These are phyloP conservation scores for Gephyroberyx darwinii DNA, from an alignment of 2,797 vertebrate species.

Conservation along the genomic window DNA sequence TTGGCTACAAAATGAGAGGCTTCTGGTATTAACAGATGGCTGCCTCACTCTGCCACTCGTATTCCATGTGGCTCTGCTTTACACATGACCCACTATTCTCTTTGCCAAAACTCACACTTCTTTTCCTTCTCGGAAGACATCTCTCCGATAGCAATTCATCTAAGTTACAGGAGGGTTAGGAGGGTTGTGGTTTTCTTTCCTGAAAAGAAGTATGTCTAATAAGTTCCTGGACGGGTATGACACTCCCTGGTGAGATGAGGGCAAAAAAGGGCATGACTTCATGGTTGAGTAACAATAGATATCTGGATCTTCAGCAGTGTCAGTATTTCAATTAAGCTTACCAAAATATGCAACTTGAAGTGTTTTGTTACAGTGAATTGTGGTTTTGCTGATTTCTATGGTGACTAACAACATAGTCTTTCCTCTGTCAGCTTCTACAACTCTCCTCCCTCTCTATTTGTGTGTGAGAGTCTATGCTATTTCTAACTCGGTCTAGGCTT, in stretches of 20 bases:
- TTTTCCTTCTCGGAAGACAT: conserved; percentile 48
- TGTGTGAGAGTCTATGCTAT: background rate
- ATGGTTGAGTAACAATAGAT: conserved; percentile 5
- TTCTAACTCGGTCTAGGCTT: background rate
- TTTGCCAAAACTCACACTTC: conserved; percentile 67
- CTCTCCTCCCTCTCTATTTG: conserved; percentile 3
- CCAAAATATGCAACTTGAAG: background rate
- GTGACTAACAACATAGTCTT: conserved; percentile 22
- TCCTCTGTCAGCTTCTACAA: conserved; percentile 19
- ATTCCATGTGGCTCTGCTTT: conserved; percentile 75
- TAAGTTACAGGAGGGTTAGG: conserved; percentile 34
- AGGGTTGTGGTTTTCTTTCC: conserved; percentile 18
- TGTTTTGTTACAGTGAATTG: conserved; percentile 2
- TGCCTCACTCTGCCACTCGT: conserved; percentile 67
- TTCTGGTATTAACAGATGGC: conserved; percentile 82
- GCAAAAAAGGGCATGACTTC: conserved; percentile 15
- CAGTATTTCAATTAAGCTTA: conserved; percentile 11
- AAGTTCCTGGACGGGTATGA: conserved; percentile 46
- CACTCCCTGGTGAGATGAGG: conserved; percentile 54
- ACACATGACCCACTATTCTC: conserved; percentile 77
- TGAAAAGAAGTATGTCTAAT: conserved; percentile 33
- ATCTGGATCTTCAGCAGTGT: conserved; percentile 11
- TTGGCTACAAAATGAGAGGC: conserved; percentile 73
- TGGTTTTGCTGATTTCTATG: conserved; percentile 16
- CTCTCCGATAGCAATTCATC: conserved; percentile 29